Evolutionary conservation across 2,888 invertebrate genomes (phyloP), one percentile per base, ranked within the genome.

Genomic region (Pherbina coryleti): DNA sequence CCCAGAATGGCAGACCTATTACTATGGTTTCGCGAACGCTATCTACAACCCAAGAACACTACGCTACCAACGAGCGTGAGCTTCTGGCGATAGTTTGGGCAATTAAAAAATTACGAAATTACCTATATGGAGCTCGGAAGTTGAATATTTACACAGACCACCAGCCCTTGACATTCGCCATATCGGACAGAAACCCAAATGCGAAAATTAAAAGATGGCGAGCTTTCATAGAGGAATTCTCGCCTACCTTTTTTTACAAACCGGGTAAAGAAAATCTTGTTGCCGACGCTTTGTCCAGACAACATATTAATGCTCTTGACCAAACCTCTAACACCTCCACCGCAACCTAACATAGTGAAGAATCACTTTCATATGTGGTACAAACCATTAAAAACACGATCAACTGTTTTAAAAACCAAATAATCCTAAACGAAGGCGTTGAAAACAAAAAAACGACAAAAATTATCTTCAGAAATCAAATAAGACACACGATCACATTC

Each of bases 331-430:
- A 51, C 51, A 51, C 51, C 14, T 14, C 14, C 51, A 51, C 51
- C n/a, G 51, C 51, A 14, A 17, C 51, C 51, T 3, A 51, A n/a
- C 17, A 17, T 17, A 51, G 51, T 17, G 51, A 17, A 51, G 51
- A 53, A 53, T 53, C 53, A 53, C n/a, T 53, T 14, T n/a, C 53
- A n/a, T 53, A n/a, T 53, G n/a, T n/a, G n/a, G n/a, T 53, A 5
- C 53, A 79, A 34, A 31, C 79, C n/a, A 80, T 76, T 17, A 78
- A 81, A 1, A 82, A 81, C 7, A 82, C 82, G 2, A n/a, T 82
- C 11, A 83, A 83, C 53, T 81, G 82, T 31, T 84, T 81, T 28
- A 62, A 75, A 73, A 82, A 83, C n/a, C 80, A 82, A 57, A 81
- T 82, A 9, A 31, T 83, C 22, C 49, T 82, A 7, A 79, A 82